These are phyloP conservation scores for Xylota sylvarum DNA, from an alignment of 2,888 invertebrate species.

Conservation along the genomic window DNA sequence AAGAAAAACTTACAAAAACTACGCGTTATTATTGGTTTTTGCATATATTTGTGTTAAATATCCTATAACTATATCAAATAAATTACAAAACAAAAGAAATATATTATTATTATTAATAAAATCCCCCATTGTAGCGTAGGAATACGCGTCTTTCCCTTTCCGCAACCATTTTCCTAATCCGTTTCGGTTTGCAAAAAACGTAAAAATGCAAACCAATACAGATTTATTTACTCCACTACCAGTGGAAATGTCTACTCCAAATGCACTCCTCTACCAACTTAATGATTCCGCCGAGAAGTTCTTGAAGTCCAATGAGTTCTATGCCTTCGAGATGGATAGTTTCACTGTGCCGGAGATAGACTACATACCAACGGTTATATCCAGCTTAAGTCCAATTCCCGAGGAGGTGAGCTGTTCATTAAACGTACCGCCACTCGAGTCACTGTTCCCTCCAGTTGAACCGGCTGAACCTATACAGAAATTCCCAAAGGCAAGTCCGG, in stretches of 20 bases:
- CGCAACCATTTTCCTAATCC: background rate
- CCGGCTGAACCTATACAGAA: background rate
- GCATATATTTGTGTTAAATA: background rate
- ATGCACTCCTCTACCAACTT: constrained; percentile 53
- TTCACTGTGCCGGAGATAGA: constrained; percentile 61
- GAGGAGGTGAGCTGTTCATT: constrained; percentile 48
- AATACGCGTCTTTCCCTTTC: constrained; percentile 40
- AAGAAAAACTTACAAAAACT: background rate
- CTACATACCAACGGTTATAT: constrained; percentile 38
- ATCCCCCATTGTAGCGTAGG: constrained; percentile 10
- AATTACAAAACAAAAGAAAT: background rate
- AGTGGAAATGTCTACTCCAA: constrained; percentile 55
- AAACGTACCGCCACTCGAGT: constrained; percentile 36
- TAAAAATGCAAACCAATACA: constrained; percentile 58
- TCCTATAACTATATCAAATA: background rate
- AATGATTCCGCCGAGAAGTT: constrained; percentile 53
- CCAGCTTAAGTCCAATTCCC: constrained; percentile 49
- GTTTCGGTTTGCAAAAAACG: background rate
- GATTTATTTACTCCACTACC: constrained; percentile 63
- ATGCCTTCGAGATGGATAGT: constrained; percentile 57
- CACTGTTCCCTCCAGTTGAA: constrained; percentile 51
- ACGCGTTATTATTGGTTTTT: background rate
- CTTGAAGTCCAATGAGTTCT: constrained; percentile 49
- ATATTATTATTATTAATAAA: background rate
- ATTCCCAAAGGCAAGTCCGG: background rate